Conservation (phyloP, 2,113 vertebrate genomes). For the Chlorodrepanis virens region DNA sequence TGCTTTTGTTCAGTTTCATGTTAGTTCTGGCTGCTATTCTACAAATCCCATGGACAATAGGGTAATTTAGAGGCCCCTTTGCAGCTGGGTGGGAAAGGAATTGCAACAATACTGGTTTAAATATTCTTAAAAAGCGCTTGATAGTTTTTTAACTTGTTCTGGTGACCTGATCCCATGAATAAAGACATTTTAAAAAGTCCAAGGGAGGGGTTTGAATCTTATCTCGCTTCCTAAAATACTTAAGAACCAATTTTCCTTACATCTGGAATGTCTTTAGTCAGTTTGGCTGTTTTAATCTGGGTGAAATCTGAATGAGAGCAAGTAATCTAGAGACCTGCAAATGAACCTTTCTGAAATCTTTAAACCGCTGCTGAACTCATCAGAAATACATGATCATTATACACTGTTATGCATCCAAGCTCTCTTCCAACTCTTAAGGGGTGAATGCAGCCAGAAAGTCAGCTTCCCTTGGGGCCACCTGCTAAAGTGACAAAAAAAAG, state of each 20-base stretch:
- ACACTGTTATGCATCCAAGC: not conserved
- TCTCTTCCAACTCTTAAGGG: not conserved
- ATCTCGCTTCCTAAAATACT: not conserved
- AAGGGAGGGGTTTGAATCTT: not conserved
- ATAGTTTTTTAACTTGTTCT: not conserved
- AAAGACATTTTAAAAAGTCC: not conserved
- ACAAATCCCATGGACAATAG: not conserved
- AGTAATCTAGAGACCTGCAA: not conserved
- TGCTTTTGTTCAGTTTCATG: slow-evolving; percentile 25
- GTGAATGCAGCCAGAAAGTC: not conserved
- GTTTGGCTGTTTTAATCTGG: not conserved
- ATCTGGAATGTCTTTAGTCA: not conserved
- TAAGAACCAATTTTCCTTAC: not conserved
- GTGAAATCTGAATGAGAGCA: not conserved
- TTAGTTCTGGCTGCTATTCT: slow-evolving; percentile 38
- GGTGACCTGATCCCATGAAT: not conserved
- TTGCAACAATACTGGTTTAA: not conserved
- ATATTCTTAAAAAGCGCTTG: not conserved
- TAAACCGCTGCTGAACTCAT: not conserved
- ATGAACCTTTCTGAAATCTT: not conserved
- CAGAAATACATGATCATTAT: not conserved
- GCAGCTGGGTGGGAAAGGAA: slow-evolving; percentile 6
- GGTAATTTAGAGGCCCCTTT: slow-evolving; percentile 4
- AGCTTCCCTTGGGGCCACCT: not conserved
- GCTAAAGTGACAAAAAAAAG: not conserved